Base-by-base conservation (phyloP, 2,113 vertebrate species). In the Phocoena sinus region DNA sequence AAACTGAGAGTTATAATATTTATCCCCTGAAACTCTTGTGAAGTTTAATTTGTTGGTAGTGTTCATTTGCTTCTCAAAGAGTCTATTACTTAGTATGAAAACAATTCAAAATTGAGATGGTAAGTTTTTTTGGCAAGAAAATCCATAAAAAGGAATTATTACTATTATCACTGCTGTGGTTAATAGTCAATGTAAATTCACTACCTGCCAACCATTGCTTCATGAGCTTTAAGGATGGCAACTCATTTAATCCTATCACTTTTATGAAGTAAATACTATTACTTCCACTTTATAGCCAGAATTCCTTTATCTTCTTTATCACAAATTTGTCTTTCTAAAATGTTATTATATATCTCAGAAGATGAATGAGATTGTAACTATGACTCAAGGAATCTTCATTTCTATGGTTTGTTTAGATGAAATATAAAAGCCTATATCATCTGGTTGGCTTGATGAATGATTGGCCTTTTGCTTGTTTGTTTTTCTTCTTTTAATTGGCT, bases 371-470 rank as follows among this genome's bases (percentile, higher is more conserved):
- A 63, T 65, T 89, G 25, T 90, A 83, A 41, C 80, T 68, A 38
- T 47, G 26, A 82, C 38, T 97, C 85, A 68, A 77, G 41, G 38
- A 89, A 93, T 87, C 47, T 68, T 8, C 41, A 77, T 91, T 84
- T 94, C 56, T 84, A 60, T 93, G 47, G 12, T 74, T 83, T 79
- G 12, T 87, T 94, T 95, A 77, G 84, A 50, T 53, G 82, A 91
- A 97, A 79, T 85, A 73, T 14, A 77, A 88, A 96, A 88, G 31
- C 38, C 15, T 91, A 3, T 36, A 85, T 89, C 50, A 87, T 79
- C 25, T 74, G 36, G 26, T 8, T 91, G 23, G 44, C n/a, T 67
- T 96, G 65, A 77, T 86, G 65, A 92, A 56, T 36, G 53, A 86
- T 17, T 60, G 70, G 7, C 7, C 63, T 82, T 89, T 85, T 71